These are phyloP conservation scores for Taxidea taxus DNA, from an alignment of 2,113 vertebrate species.

Conservation along the genomic window DNA sequence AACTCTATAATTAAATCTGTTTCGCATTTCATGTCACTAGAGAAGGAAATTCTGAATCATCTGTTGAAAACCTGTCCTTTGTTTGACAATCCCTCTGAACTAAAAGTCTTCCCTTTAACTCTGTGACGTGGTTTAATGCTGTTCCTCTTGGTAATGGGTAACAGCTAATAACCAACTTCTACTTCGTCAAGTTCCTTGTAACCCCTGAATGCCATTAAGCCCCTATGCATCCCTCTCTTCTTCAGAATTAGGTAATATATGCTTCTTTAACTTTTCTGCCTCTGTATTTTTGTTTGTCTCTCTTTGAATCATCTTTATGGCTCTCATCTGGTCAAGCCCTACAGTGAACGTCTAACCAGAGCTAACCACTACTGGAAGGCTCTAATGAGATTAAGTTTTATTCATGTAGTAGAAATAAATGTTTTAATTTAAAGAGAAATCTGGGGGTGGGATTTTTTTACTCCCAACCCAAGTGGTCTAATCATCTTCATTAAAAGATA, in stretches of 20 bases:
- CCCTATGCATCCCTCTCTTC: background rate
- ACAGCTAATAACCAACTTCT: background rate
- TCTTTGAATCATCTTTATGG: background rate
- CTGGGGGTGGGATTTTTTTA: background rate
- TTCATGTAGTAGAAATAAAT: background rate
- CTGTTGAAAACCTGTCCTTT: background rate
- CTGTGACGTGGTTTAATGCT: background rate
- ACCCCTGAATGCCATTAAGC: background rate
- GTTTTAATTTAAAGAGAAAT: constrained; percentile 10
- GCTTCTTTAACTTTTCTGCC: background rate
- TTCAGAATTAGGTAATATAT: background rate
- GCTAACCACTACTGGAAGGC: background rate
- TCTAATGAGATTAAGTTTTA: background rate
- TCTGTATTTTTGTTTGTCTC: background rate
- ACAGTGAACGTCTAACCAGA: background rate
- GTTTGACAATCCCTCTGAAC: background rate
- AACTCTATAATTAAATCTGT: background rate
- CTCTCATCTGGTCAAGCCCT: background rate
- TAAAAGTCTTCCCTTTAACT: background rate
- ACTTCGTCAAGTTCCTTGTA: background rate
- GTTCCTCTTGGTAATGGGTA: background rate
- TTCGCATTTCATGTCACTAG: constrained; percentile 3
- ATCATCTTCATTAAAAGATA: background rate
- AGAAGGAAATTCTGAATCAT: background rate
- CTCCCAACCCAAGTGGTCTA: background rate